Conservation (phyloP, 92 coral and sea anemone genomes). For the Zoanthus gigantus region DNA sequence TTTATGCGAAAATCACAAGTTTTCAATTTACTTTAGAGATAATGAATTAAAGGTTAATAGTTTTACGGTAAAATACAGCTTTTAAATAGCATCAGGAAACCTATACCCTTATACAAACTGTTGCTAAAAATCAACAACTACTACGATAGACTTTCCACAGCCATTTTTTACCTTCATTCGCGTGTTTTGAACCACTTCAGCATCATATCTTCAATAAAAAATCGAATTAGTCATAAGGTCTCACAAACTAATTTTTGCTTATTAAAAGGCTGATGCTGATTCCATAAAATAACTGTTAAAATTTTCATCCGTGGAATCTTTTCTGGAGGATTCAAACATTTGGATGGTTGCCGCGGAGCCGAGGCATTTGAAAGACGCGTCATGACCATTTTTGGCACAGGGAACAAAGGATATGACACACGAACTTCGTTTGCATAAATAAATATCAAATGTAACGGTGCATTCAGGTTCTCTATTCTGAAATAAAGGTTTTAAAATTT, state of each 20-base stretch:
- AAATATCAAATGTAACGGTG: not conserved
- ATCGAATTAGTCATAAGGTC: not conserved
- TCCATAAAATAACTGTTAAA: not conserved
- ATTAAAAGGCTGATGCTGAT: not conserved
- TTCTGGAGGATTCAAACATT: constrained; percentile 44
- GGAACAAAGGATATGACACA: constrained; percentile 10
- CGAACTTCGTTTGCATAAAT: constrained; percentile 18
- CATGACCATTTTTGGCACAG: constrained; percentile 67
- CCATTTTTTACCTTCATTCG: not conserved
- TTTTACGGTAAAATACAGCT: not conserved
- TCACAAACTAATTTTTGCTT: not conserved
- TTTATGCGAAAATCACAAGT: not conserved
- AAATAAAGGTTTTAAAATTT: no score
- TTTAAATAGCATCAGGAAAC: not conserved
- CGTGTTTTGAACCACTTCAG: not conserved
- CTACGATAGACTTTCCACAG: constrained; percentile 4
- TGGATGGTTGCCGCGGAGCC: constrained; percentile 72
- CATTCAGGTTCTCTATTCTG: no score
- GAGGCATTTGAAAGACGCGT: constrained; percentile 62
- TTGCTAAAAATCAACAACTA: not conserved
- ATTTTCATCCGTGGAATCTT: constrained; percentile 38
- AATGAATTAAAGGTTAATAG: not conserved
- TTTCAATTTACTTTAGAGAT: not conserved
- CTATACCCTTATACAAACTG: not conserved
- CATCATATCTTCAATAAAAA: not conserved